Percentiles rank a stretch among this genome's conserved stretches.
Evolutionary conservation across 2,888 invertebrate genomes (phyloP).

Genomic region (Pterostichus niger): DNA sequence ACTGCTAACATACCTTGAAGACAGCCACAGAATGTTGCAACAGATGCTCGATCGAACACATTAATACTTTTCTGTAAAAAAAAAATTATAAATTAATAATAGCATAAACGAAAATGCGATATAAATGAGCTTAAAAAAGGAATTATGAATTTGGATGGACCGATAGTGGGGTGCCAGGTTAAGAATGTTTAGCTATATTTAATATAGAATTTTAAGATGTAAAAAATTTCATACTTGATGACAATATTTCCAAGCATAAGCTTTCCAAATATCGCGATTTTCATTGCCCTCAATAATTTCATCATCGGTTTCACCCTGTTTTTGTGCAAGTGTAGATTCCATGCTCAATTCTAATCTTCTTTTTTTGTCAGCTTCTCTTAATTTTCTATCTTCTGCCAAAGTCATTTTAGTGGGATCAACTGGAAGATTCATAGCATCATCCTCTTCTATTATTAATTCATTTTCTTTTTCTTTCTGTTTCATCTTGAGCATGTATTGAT

Average conservation of each 20-base stretch:
- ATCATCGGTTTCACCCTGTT: background rate
- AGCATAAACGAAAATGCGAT: no score
- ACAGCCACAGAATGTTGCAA: constrained; percentile 91
- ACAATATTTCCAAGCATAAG: constrained; percentile 82
- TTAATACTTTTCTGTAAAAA: constrained; percentile 78
- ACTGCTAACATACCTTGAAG: constrained; percentile 87
- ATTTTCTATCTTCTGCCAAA: constrained; percentile 35
- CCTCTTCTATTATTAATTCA: constrained; percentile 81
- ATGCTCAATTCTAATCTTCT: background rate
- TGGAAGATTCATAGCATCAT: constrained; percentile 75
- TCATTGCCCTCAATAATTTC: constrained; percentile 89
- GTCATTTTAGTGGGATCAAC: constrained; percentile 76
- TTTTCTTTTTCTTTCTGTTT: constrained; percentile 73
- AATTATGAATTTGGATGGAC: no score
- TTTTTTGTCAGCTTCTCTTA: constrained; percentile 52
- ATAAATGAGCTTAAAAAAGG: no score
- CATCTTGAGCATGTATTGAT: constrained; percentile 71
- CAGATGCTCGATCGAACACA: constrained; percentile 83
- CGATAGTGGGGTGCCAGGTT: no score
- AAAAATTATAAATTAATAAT: no score
- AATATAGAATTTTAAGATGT: background rate
- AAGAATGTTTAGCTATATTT: no score
- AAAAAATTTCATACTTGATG: constrained; percentile 71
- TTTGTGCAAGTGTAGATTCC: background rate
- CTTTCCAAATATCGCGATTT: constrained; percentile 89